Evolutionary conservation across 2,797 vertebrate genomes (phyloP).

Genomic region (Argentina silus): DNA sequence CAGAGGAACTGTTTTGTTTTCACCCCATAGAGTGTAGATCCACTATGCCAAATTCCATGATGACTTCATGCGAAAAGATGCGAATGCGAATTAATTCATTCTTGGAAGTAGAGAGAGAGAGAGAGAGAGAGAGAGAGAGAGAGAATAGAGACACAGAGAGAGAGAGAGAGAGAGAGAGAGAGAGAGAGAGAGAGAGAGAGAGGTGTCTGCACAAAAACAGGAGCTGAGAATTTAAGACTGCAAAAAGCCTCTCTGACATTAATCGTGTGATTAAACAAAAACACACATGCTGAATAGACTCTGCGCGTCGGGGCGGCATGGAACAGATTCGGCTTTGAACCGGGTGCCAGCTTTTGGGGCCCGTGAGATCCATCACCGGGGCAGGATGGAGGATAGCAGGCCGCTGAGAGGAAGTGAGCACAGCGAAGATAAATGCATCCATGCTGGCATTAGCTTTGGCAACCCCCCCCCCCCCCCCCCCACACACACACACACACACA

Average conservation of each 20-base stretch:
- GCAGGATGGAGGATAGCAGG: slow-evolving; percentile 3
- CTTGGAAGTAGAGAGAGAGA: neutral
- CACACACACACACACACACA: no score
- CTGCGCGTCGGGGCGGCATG: neutral
- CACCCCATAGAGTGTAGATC: neutral
- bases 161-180: neutral
- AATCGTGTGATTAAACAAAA: neutral
- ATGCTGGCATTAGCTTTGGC: neutral
- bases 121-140: neutral
- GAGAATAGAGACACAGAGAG: no score
- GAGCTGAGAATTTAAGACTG: neutral
- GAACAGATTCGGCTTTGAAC: slow-evolving; percentile 23
- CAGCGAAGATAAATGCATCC: neutral
- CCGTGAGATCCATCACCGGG: neutral
- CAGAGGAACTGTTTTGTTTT: neutral
- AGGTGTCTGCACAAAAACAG: no score
- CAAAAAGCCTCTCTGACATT: neutral
- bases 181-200: no score
- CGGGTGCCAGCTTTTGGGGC: neutral
- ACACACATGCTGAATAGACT: neutral
- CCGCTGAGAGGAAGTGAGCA: neutral
- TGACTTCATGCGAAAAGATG: neutral
- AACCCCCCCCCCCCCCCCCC: neutral
- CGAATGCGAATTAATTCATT: neutral
- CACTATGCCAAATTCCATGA: neutral